Conservation (phyloP, 2,113 vertebrate species). For the Microcebus murinus region DNA sequence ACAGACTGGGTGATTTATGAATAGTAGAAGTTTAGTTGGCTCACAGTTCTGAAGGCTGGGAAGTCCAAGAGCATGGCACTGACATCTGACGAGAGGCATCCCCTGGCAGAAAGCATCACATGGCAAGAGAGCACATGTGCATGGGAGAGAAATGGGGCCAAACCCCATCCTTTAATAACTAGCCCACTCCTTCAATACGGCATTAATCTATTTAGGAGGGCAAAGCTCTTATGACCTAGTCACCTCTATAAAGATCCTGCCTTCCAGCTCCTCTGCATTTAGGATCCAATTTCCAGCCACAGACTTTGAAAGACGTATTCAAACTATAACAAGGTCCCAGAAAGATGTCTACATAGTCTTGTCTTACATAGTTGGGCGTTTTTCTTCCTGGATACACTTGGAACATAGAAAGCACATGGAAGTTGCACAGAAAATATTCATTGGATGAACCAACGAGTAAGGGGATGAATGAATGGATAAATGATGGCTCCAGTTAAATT, state of each 20-base stretch:
- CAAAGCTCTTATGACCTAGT: not conserved
- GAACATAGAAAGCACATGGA: not conserved
- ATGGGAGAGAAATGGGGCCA: not conserved
- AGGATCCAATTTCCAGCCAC: not conserved
- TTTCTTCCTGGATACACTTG: not conserved
- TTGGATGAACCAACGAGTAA: not conserved
- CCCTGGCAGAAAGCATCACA: not conserved
- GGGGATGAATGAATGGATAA: not conserved
- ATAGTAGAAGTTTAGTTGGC: not conserved
- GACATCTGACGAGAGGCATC: not conserved
- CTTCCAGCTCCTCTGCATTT: not conserved
- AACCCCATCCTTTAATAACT: not conserved
- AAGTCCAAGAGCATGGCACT: not conserved
- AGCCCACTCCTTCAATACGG: not conserved
- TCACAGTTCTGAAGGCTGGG: not conserved
- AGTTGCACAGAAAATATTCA: not conserved
- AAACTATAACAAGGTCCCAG: not conserved
- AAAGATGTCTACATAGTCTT: not conserved
- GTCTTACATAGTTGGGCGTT: not conserved
- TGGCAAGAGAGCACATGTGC: not conserved
- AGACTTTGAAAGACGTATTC: not conserved
- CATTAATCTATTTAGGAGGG: not conserved
- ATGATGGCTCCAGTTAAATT: not conserved
- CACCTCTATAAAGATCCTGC: not conserved
- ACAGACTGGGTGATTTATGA: not conserved